Evolutionary conservation across 2,888 invertebrate species (phyloP), one percentile per base, ranked within the genome.

Genomic region (Phyto melanocephala): DNA sequence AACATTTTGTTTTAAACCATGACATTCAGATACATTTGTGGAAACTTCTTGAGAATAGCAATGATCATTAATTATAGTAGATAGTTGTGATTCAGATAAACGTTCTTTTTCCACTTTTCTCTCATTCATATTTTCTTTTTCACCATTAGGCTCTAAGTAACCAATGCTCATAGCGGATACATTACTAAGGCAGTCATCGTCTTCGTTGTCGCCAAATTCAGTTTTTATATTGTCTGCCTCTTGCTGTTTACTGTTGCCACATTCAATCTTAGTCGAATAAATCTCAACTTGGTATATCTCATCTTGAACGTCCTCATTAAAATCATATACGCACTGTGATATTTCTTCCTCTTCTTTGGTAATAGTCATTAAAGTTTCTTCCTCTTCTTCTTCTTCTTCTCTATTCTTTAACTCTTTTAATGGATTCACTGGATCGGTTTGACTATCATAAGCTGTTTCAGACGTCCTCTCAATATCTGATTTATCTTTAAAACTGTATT

Each of bases 21-120:
- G 52, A 13, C 37, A n/a, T 20, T 79, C 82, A 0, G 15, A 8
- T n/a, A 3, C 6, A 24, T 62, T 60, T n/a, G 17, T 10, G 3
- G 67, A 60, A 7, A 71, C 37, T 20, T 82, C 82, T 40, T 82
- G 82, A 10, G 82, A 82, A 56, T 82, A 82, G 5, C 82, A 82
- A 62, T 82, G 82, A 71, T 82, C 82, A 17, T 40, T 75, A 5
- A 54, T 82, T 8, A 82, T 79, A 28, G 70, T 79, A 10, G 75
- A 82, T 6, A 82, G 37, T 2, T 76, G 71, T 11, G 40, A 50
- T 28, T 37, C 50, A 40, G 70, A 70, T 11, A 68, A 50, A 13
- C 15, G 17, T 2, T 62, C 52, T 22, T 56, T 11, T 24, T 17
- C 15, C 8, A 45, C 28, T 67, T 45, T 33, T 5, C 22, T 24